phyloP scores from a whole-genome alignment of 2,888 invertebrate genomes.

The Nymphalis c-album region DNA sequence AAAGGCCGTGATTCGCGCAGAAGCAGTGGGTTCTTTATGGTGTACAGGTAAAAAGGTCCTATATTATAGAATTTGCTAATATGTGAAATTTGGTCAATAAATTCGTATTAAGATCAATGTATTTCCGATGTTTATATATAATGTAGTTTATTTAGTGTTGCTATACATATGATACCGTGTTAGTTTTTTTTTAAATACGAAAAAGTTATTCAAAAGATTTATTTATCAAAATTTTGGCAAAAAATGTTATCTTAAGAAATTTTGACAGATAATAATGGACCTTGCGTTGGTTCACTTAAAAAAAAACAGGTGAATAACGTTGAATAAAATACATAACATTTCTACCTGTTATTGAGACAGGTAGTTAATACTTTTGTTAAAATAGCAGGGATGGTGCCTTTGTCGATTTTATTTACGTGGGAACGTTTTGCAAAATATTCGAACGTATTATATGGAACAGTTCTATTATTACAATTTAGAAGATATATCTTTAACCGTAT shows the following conservation, averaged over 20 bases:
- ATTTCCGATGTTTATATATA: not conserved
- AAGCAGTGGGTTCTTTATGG: slow-evolving; percentile 51
- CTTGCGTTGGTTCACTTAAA: too few species aligned
- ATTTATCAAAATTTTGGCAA: too few species aligned
- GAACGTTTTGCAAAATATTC: slow-evolving; percentile 40
- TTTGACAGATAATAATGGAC: too few species aligned
- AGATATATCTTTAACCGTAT: not conserved
- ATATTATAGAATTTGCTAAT: slow-evolving; percentile 27
- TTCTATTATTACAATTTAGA: not conserved
- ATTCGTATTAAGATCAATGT: not conserved
- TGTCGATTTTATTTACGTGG: slow-evolving; percentile 41
- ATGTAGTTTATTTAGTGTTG: not conserved
- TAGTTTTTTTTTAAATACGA: not conserved
- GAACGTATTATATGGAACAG: not conserved
- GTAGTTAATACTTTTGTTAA: slow-evolving; percentile 7
- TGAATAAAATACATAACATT: not conserved
- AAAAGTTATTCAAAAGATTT: not conserved
- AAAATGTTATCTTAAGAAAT: too few species aligned
- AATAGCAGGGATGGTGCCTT: not conserved
- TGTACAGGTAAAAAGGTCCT: slow-evolving; percentile 47
- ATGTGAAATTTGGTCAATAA: slow-evolving; percentile 49
- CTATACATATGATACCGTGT: not conserved
- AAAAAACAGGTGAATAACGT: not conserved
- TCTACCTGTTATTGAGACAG: slow-evolving; percentile 7
- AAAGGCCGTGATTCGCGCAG: slow-evolving; percentile 68